Evolutionary conservation across 1,140 invertebrate species (phyloP).

Genomic region (Drosophila pectinifera): DNA sequence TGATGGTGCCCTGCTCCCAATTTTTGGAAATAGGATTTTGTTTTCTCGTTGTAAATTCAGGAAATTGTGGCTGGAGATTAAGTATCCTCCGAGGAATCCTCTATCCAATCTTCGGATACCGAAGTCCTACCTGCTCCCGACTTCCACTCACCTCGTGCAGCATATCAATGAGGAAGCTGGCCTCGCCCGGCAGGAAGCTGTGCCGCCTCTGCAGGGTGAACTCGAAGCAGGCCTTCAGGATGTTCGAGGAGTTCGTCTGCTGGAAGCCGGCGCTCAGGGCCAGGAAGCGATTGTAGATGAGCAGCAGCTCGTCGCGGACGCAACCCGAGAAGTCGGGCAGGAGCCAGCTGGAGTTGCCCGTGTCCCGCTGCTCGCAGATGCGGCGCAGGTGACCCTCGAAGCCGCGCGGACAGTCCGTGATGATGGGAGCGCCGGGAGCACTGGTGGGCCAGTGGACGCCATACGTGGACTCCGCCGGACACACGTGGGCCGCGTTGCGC

Average conservation of each 20-base stretch:
- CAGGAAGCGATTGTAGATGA: slow-evolving; percentile 88
- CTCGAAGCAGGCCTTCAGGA: slow-evolving; percentile 83
- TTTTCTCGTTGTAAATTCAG: background rate
- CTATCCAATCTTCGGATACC: background rate
- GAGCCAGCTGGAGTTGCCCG: slow-evolving; percentile 89
- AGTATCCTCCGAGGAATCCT: background rate
- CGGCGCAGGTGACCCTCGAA: slow-evolving; percentile 86
- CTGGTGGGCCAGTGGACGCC: slow-evolving; percentile 88
- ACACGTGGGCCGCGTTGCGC: slow-evolving; percentile 86
- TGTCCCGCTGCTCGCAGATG: slow-evolving; percentile 87
- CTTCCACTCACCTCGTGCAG: slow-evolving; percentile 84
- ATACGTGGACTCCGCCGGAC: slow-evolving; percentile 85
- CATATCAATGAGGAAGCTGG: slow-evolving; percentile 83
- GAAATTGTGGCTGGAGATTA: background rate
- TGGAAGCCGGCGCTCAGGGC: slow-evolving; percentile 89
- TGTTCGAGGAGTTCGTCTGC: slow-evolving; percentile 86
- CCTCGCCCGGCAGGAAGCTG: slow-evolving; percentile 80
- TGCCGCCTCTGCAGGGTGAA: slow-evolving; percentile 75
- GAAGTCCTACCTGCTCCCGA: accelerated
- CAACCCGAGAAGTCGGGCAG: slow-evolving; percentile 91
- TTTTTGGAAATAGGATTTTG: slow-evolving; percentile 3
- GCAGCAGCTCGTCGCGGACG: slow-evolving; percentile 87
- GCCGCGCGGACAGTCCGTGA: slow-evolving; percentile 87
- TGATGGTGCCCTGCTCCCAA: too few relatives aligned
- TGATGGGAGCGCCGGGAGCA: slow-evolving; percentile 87